A percentile compares a stretch with the other conserved stretches of the same genome.
These are phyloP conservation scores for Dendrolimus punctatus DNA, from an alignment of 1,140 invertebrate genomes.

Conservation along the genomic window DNA sequence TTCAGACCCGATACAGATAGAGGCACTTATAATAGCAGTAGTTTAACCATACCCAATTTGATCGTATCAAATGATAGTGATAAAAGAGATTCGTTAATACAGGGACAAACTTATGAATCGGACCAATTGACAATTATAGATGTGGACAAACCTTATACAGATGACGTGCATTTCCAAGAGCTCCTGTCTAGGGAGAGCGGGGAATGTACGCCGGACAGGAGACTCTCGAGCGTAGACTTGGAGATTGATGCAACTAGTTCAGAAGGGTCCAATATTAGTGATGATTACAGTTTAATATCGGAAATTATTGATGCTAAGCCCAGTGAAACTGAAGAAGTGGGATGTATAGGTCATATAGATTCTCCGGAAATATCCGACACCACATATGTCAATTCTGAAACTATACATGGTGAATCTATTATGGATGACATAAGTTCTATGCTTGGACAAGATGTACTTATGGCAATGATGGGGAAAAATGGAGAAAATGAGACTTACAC, in stretches of 20 bases:
- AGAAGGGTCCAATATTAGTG: slow-evolving; percentile 78
- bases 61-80: slow-evolving; percentile 65
- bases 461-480: slow-evolving; percentile 76
- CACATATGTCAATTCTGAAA: slow-evolving; percentile 76
- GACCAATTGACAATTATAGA: slow-evolving; percentile 77
- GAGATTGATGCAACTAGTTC: slow-evolving; percentile 69
- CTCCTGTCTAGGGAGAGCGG: slow-evolving; percentile 39
- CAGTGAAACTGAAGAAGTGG: slow-evolving; percentile 70
- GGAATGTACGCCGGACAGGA: slow-evolving; percentile 51
- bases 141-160: slow-evolving; percentile 69
- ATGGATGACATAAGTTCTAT: slow-evolving; percentile 85
- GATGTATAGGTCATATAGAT: slow-evolving; percentile 82
- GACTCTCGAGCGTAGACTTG: slow-evolving; percentile 55
- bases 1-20: slow-evolving; percentile 43
- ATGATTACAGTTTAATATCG: slow-evolving; percentile 78
- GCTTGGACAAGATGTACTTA: slow-evolving; percentile 77
- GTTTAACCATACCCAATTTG: slow-evolving; percentile 67
- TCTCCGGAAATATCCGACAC: slow-evolving; percentile 85
- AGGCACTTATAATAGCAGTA: slow-evolving; percentile 48
- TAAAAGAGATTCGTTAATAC: slow-evolving; percentile 57
- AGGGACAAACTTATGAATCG: slow-evolving; percentile 71
- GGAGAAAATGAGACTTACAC: slow-evolving; percentile 78
- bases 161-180: slow-evolving; percentile 54
- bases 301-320: slow-evolving; percentile 75
- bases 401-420: slow-evolving; percentile 81